Evolutionary conservation across 2,113 vertebrate genomes (phyloP).

Genomic region (Lathamus discolor): DNA sequence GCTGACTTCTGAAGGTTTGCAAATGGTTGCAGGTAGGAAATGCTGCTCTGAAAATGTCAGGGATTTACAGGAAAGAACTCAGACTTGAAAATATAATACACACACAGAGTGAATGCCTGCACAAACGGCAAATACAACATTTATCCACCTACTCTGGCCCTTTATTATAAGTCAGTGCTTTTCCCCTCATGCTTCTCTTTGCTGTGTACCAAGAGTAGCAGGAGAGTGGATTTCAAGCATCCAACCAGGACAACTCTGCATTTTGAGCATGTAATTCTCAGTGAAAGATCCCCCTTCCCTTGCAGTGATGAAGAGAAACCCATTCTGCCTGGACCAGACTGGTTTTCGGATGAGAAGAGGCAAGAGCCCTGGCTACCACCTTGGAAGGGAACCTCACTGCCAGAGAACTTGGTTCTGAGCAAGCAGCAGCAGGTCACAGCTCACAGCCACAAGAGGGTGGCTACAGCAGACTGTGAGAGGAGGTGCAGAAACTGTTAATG

Average conservation of each 20-base stretch:
- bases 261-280: neutral
- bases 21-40: neutral
- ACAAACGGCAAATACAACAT: neutral
- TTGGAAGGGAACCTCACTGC: neutral
- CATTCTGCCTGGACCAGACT: neutral
- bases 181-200: neutral
- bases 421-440: neutral
- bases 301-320: neutral
- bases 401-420: neutral
- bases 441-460: neutral
- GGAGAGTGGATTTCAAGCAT: neutral
- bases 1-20: neutral
- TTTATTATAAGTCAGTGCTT: neutral
- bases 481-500: neutral
- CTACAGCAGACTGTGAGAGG: neutral
- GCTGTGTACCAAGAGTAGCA: neutral
- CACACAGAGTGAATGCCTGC: neutral
- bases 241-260: neutral
- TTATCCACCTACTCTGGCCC: neutral
- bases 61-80: neutral
- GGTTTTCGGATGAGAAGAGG: neutral
- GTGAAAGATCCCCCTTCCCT: neutral
- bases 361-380: neutral
- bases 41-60: neutral
- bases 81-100: neutral